Evolutionary conservation across 2,888 invertebrate genomes (phyloP).

Genomic region (Noctua comes): DNA sequence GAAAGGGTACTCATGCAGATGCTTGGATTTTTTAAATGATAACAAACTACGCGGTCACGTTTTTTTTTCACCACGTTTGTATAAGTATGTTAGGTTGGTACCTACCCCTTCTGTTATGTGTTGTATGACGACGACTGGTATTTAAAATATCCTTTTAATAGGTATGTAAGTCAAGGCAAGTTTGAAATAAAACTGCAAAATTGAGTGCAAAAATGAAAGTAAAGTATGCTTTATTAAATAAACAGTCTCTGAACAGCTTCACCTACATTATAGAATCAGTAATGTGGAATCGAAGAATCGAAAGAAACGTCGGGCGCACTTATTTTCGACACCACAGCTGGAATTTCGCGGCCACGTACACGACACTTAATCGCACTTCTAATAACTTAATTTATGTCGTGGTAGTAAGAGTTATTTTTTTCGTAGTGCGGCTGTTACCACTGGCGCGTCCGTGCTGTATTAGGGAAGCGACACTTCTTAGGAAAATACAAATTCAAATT

Average conservation of each 20-base stretch:
- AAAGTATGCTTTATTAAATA: neutral
- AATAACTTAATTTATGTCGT: neutral
- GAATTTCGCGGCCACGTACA: neutral
- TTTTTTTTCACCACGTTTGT: neutral
- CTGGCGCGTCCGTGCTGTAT: neutral
- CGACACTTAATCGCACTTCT: neutral
- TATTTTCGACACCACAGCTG: neutral
- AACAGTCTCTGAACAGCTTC: conserved; percentile 16
- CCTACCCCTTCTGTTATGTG: neutral
- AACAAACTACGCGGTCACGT: conserved; percentile 8
- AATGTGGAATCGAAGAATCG: conserved; percentile 18
- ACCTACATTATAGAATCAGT: conserved; percentile 29
- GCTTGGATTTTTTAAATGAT: neutral
- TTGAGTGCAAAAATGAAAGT: conserved; percentile 39
- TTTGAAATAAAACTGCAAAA: conserved; percentile 19
- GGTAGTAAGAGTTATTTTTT: neutral
- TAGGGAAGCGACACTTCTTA: neutral
- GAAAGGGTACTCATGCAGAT: conserved; percentile 1
- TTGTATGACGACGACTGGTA: conserved; percentile 5
- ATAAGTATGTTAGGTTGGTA: neutral
- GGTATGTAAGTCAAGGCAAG: conserved; percentile 20
- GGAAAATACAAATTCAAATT: neutral
- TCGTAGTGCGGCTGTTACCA: neutral
- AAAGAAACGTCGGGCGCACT: neutral
- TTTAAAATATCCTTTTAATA: conserved; percentile 9